Evolutionary conservation across 2,888 invertebrate genomes (phyloP), one percentile per base, ranked within the genome.

Genomic region (Zygothrica quintamaculata): DNA sequence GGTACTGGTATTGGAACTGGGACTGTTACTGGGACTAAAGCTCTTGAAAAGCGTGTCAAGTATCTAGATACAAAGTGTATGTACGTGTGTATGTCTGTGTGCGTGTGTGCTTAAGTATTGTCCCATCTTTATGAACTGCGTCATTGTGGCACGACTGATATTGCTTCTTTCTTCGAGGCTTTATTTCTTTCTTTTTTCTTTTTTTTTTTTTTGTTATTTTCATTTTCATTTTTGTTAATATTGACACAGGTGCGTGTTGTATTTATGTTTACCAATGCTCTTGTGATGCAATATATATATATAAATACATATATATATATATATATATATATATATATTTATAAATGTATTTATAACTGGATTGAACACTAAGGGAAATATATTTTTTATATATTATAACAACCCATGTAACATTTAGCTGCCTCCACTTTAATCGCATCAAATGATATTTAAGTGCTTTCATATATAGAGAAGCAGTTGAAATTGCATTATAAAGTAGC

Each of bases 161-260:
- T 57, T 84, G 31, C 51, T 31, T 58, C 57, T 53, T 61, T 67
- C 50, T n/a, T 33, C 25, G 34, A 43, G 57, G 77, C 69, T 56
- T 69, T 65, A 8, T 57, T 52, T 58, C 18, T n/a, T n/a, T n/a
- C n/a, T n/a, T n/a, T n/a, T n/a, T n/a, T n/a, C n/a, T n/a, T n/a
- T n/a, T n/a, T n/a, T n/a, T n/a, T n/a, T n/a, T n/a, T n/a, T n/a
- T n/a, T n/a, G n/a, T 31, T 3, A 13, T 31, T 8, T n/a, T 46
- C 13, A 29, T 22, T 47, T 56, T 43, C n/a, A n/a, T n/a, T n/a
- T n/a, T n/a, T n/a, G n/a, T n/a, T 78, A 66, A 69, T 88, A 80
- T 89, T 88, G 88, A 89, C 89, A 89, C 88, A 88, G 88, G 88
- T 88, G 88, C 84, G 71, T 78, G 61, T 33, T 50, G 58, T 48